Conservation (phyloP, 2,888 invertebrate genomes). For the Apamea crenata region DNA sequence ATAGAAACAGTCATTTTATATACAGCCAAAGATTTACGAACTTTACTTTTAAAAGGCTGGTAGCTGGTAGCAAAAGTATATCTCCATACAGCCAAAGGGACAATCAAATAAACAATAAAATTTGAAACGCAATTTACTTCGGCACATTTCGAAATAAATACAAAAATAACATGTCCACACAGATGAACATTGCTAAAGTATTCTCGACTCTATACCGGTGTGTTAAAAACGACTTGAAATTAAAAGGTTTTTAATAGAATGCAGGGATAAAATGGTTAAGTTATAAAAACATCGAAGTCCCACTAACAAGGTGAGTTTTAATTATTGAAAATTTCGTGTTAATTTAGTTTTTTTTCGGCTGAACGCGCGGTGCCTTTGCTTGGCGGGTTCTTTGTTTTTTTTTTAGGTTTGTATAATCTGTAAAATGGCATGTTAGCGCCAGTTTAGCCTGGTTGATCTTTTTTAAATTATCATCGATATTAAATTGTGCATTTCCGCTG, state of each 20-base stretch:
- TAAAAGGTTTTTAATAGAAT: constrained; percentile 1
- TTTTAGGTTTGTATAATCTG: constrained; percentile 87
- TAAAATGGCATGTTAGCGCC: constrained; percentile 89
- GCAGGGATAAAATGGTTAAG: constrained; percentile 48
- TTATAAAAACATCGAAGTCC: constrained; percentile 81
- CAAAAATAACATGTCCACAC: constrained; percentile 11
- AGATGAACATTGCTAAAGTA: background rate
- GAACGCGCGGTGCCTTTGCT: constrained; percentile 81
- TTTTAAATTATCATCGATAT: constrained; percentile 85
- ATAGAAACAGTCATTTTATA: constrained; percentile 29
- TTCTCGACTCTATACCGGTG: constrained; percentile 28
- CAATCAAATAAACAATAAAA: constrained; percentile 88
- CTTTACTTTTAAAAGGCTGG: constrained; percentile 56
- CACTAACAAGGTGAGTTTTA: constrained; percentile 88
- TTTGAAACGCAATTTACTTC: constrained; percentile 80
- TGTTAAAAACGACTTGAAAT: constrained; percentile 2
- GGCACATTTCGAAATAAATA: constrained; percentile 75
- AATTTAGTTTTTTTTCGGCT: constrained; percentile 84
- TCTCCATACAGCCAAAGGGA: constrained; percentile 68
- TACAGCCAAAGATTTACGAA: constrained; percentile 45
- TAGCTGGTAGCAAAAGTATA: constrained; percentile 69
- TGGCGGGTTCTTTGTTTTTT: constrained; percentile 73
- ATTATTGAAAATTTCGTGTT: constrained; percentile 88
- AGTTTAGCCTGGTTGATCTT: constrained; percentile 76
- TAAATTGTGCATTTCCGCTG: constrained; percentile 82